Evolutionary conservation across 2,797 vertebrate genomes (phyloP).

Genomic region (Helicolenus hilgendorfi): DNA sequence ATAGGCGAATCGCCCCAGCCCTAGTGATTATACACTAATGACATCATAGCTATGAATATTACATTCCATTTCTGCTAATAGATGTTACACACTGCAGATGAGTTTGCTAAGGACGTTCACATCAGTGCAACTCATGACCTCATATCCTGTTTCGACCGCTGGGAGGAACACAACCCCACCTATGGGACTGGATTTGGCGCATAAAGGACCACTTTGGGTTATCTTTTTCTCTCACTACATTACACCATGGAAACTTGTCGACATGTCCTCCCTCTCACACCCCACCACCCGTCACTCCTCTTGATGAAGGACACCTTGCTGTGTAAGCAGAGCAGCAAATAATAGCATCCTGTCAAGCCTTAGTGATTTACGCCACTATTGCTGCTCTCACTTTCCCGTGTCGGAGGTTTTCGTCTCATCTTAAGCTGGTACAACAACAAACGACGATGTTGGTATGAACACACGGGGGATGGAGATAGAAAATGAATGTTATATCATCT

Average conservation of each 20-base stretch:
- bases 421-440: not conserved
- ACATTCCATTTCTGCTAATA: not conserved
- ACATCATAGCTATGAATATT: not conserved
- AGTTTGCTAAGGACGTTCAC: constrained; percentile 28
- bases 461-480: not conserved
- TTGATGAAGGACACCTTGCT: constrained; percentile 25
- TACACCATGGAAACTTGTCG: not conserved
- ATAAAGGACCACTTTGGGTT: not conserved
- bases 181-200: constrained; percentile 2
- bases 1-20: no score
- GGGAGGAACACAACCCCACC: constrained; percentile 32
- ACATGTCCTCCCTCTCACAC: not conserved
- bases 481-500: not conserved
- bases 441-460: not conserved
- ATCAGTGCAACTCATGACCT: constrained; percentile 56
- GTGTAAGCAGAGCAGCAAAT: constrained; percentile 1
- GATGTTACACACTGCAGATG: constrained; percentile 6
- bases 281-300: not conserved
- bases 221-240: not conserved
- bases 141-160: constrained; percentile 47
- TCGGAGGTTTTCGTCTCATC: not conserved
- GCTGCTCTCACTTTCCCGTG: not conserved
- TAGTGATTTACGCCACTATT: not conserved
- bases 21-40: not conserved
- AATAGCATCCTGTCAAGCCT: not conserved